Base-by-base conservation (phyloP, 2,888 invertebrate genomes). In the Bellardia bayeri region DNA sequence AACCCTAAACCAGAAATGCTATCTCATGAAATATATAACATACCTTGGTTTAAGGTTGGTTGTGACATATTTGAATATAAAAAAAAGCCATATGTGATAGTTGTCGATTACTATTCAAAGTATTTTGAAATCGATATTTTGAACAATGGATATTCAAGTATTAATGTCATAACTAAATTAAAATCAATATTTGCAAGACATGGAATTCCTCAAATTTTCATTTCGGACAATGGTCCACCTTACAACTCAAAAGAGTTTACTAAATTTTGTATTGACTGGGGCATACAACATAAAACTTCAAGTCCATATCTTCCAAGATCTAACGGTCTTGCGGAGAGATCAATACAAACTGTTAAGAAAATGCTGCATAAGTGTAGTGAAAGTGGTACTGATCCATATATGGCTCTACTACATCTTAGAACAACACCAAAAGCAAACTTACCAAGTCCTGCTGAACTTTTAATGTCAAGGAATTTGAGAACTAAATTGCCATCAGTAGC, bases 171-270 rank as follows among this genome's bases (percentile, higher is more conserved):
- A 72, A 54, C 71, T 14, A 71, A 80, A 63, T 23, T 71, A 23
- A 80, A 80, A 23, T 63, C 58, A 3, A 75, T 82, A 58, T 82
- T 75, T 58, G 68, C 68, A 8, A 82, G 82, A 45, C 72, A 82
- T 82, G 72, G 72, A 11, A 82, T 72, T 11, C 72, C 72, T 54
- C 54, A 33, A 3, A 30, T 69, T 42, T 80, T 80, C 33, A 40
- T 80, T 58, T 80, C 69, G 6, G 71, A 81, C 33, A 80, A 80
- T 40, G 71, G 69, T 4, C 80, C 80, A 51, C 75, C 61, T 3
- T 75, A 16, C 40, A 61, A 49, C 14, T 61, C 61, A 33, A 75
- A 75, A 49, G 66, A 75, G 49, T 51, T 82, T 66, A 69, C 58
- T 61, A 13, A 69, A 58, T 74, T 82, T n/a, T 11, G 45, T 13